A percentile compares a stretch with the other conserved stretches of the same genome.
These are phyloP conservation scores for Lasioglossum albipes DNA, from an alignment of 1,140 invertebrate species.

Conservation along the genomic window DNA sequence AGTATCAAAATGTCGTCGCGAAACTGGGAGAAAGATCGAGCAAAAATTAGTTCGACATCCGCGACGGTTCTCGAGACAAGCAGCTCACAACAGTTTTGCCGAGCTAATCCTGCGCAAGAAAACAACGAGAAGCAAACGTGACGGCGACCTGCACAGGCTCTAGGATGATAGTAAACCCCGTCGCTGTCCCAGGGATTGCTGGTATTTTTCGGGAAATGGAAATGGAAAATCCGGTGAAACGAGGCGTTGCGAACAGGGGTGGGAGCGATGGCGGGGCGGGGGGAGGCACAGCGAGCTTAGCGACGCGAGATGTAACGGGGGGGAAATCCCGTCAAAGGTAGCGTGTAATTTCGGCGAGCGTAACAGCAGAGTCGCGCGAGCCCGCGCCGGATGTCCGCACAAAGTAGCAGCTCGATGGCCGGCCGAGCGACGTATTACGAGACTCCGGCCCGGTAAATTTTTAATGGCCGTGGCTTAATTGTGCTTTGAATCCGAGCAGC, in stretches of 20 bases:
- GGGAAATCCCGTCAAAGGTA: constrained; percentile 51
- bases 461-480: constrained; percentile 70
- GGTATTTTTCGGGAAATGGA: constrained; percentile 7
- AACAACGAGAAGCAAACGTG: too few species aligned
- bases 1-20: too few species aligned
- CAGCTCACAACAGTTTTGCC: too few species aligned
- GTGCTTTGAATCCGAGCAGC: constrained; percentile 67
- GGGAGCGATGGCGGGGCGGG: constrained; percentile 4
- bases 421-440: constrained; percentile 55
- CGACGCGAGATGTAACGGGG: constrained; percentile 13
- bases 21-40: too few species aligned
- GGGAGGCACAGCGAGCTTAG: constrained; percentile 29
- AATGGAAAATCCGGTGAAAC: constrained; percentile 14
- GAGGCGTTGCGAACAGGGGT: not conserved
- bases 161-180: too few species aligned
- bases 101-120: too few species aligned
- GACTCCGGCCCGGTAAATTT: constrained; percentile 62
- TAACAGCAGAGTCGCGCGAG: not conserved
- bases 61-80: too few species aligned
- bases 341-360: constrained; percentile 44
- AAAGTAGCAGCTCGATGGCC: constrained; percentile 50
- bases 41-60: too few species aligned
- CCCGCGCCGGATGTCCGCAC: constrained; percentile 25
- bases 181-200: too few species aligned
- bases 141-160: too few species aligned